Percentiles rank a stretch among this genome's conserved stretches.
Evolutionary conservation across 2,797 vertebrate genomes (phyloP).

Genomic region (Halcyon smyrnensis): DNA sequence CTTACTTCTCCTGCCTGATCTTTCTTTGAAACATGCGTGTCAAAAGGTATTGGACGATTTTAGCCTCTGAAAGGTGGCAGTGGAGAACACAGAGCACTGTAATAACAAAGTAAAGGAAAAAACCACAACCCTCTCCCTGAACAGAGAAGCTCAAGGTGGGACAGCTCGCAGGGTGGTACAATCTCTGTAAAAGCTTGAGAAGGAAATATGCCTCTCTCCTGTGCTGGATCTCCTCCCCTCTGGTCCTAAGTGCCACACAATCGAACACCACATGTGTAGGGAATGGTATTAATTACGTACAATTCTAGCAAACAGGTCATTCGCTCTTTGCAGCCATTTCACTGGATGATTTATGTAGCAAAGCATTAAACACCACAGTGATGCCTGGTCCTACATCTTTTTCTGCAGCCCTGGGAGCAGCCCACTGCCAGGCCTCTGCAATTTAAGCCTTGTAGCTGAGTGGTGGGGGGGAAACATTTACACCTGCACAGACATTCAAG

Average conservation of each 20-base stretch:
- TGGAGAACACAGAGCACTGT: background rate
- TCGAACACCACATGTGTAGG: fast-evolving
- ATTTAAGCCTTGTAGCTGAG: background rate
- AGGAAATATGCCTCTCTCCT: background rate
- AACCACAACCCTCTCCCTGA: background rate
- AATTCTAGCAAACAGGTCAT: background rate
- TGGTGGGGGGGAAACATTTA: fast-evolving
- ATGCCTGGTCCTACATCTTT: background rate
- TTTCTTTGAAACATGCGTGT: background rate
- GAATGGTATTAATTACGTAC: background rate
- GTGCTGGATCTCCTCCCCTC: background rate
- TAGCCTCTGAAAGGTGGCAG: background rate
- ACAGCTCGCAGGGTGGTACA: background rate
- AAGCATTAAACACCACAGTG: background rate
- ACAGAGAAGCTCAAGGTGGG: background rate
- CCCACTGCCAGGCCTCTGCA: background rate
- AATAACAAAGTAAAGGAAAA: background rate
- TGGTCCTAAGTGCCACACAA: background rate
- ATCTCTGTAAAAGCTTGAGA: background rate
- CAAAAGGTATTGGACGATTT: background rate
- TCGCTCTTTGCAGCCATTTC: background rate
- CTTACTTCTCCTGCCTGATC: background rate
- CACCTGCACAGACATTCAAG: too few relatives aligned
- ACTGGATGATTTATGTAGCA: background rate
- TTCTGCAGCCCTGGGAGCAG: background rate